phyloP scores from a whole-genome alignment of 1,140 invertebrate species.

The Polypedilum pembai region DNA sequence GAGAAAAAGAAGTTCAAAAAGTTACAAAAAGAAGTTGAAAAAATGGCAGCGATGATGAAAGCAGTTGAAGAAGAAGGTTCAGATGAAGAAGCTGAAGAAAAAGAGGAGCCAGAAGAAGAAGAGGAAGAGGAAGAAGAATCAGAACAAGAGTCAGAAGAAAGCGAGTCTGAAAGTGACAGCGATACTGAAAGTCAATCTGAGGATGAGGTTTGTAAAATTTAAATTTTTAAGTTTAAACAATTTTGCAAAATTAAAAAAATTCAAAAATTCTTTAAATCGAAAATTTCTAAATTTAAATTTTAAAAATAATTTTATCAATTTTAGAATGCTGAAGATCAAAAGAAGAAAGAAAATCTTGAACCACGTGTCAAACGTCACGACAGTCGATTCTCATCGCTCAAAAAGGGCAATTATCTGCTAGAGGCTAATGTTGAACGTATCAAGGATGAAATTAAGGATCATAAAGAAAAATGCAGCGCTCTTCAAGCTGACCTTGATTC shows the following conservation, averaged over 20 bases:
- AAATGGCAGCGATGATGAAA: slow-evolving; percentile 78
- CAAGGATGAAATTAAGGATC: slow-evolving; percentile 74
- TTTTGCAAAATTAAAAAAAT: no score
- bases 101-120: slow-evolving; percentile 54
- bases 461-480: slow-evolving; percentile 64
- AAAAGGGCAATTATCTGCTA: slow-evolving; percentile 77
- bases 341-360: slow-evolving; percentile 56
- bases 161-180: slow-evolving; percentile 49
- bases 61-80: slow-evolving; percentile 67
- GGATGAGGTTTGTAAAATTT: slow-evolving; percentile 45
- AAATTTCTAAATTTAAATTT: no score
- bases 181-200: slow-evolving; percentile 61
- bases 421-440: slow-evolving; percentile 77
- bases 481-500: slow-evolving; percentile 77
- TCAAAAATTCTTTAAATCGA: no score
- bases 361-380: slow-evolving; percentile 63
- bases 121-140: slow-evolving; percentile 55
- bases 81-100: slow-evolving; percentile 58
- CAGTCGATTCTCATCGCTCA: slow-evolving; percentile 63
- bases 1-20: slow-evolving; percentile 68
- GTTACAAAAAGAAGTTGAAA: slow-evolving; percentile 78
- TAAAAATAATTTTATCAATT: slow-evolving; percentile 40
- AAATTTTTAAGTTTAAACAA: no score
- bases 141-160: slow-evolving; percentile 50
- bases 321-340: slow-evolving; percentile 54